Percentiles rank a stretch among this genome's conserved stretches.
phyloP scores from a whole-genome alignment of 2,113 vertebrate genomes.

The Scopus umbretta region DNA sequence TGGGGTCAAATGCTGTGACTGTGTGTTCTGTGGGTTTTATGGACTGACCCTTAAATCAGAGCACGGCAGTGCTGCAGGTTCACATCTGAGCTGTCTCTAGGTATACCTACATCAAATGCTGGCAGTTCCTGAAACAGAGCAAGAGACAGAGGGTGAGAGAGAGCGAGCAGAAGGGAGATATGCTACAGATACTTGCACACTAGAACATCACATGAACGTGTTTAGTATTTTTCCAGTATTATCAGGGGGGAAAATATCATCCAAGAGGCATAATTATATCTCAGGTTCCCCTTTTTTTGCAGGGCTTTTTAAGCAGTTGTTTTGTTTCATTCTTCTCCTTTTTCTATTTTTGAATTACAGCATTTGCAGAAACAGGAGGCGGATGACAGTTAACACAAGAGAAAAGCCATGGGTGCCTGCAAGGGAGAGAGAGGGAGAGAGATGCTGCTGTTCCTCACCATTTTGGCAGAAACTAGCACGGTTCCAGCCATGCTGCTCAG shows the following conservation, averaged over 20 bases:
- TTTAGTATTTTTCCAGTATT: constrained; percentile 43
- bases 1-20: background rate
- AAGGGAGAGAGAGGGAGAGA: background rate
- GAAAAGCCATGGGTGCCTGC: background rate
- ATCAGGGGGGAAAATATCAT: constrained; percentile 25
- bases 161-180: background rate
- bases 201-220: background rate
- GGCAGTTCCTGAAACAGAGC: background rate
- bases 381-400: background rate
- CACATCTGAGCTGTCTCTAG: background rate
- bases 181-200: background rate
- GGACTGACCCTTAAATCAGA: background rate
- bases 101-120: background rate
- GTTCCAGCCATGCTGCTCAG: background rate
- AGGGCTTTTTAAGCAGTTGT: background rate
- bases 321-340: constrained; percentile 53
- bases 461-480: background rate
- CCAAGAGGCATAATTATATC: constrained; percentile 45
- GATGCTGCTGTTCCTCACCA: background rate
- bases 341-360: constrained; percentile 42
- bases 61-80: background rate
- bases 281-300: background rate
- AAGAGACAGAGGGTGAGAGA: background rate
- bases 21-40: background rate
- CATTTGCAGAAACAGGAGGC: constrained; percentile 14